Conservation (phyloP, 2,113 vertebrate genomes). For the Suncus etruscus region DNA sequence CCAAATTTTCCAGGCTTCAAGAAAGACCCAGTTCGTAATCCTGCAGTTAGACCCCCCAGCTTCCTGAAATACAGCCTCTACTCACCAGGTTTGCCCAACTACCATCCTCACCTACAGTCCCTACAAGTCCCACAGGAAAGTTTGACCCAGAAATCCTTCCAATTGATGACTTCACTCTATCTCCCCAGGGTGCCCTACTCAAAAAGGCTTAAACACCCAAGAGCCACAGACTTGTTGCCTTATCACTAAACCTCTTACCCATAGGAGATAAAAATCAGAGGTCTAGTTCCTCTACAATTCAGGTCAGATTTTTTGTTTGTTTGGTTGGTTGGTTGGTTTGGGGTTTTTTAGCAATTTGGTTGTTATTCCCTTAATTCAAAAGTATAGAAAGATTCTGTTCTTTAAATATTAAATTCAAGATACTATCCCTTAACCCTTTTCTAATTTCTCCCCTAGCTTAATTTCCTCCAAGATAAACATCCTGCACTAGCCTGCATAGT, state of each 20-base stretch:
- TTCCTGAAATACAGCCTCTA: too few relatives aligned
- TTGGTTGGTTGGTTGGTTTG: too few relatives aligned
- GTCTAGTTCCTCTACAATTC: neutral
- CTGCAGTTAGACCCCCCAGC: neutral
- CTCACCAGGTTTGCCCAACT: too few relatives aligned
- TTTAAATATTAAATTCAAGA: constrained; percentile 30
- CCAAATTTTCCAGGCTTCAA: neutral
- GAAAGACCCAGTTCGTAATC: neutral
- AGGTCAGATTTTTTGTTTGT: neutral
- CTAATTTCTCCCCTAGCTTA: neutral
- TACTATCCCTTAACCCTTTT: neutral
- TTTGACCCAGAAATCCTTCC: too few relatives aligned
- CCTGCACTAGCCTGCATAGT: neutral
- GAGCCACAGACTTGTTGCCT: too few relatives aligned
- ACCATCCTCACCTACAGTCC: neutral
- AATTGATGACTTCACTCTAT: too few relatives aligned
- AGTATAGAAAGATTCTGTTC: neutral
- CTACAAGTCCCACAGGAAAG: too few relatives aligned
- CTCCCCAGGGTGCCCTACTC: too few relatives aligned
- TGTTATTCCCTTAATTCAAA: neutral
- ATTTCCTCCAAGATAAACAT: neutral
- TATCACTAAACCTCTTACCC: neutral
- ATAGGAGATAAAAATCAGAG: neutral
- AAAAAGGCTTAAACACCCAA: too few relatives aligned
- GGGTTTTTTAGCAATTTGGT: neutral